Evolutionary conservation across 2,797 vertebrate genomes (phyloP), one percentile per base, ranked within the genome.

Genomic region (Salarias fasciatus): DNA sequence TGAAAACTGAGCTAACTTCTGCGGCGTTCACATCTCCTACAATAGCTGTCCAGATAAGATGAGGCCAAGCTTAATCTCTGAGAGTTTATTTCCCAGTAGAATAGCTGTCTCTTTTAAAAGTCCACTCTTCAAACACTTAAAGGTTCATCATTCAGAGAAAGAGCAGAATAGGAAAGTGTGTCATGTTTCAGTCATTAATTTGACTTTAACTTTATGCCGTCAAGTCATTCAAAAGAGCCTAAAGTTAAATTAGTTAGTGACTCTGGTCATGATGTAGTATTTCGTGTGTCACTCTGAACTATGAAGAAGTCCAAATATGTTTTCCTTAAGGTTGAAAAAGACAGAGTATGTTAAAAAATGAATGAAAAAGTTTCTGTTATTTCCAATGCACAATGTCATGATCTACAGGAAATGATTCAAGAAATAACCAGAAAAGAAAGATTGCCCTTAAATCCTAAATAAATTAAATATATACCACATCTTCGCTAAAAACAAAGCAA

Each of bases 1-100:
- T 5, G 64, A 65, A 69, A 47, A 66, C 18, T 31, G 15, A 60
- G 69, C 48, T 57, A 71, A 41, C 64, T 46, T 69, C 51, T 58
- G 15, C 12, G 48, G 37, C 12, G 53, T 46, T 63, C 69, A 62
- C 3, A 1, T 70, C 42, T 64, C 3, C 2, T 36, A 51, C 55
- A 56, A 30, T 67, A 33, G 49, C 47, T 61, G 62, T 67, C 46
- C 72, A 79, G 63, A 83, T 85, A 74, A 73, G 52, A 79, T 11
- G 36, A 68, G 56, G 40, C 50, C 53, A 15, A 2, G 58, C 46
- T 54, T 75, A 64, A 73, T 77, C 63, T 75, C 47, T 54, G 48
- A 60, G 55, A 63, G 57, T 71, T 61, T 36, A 65, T 69, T 63
- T 51, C 42, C 50, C 55, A 12, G 38, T 47, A 40, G 57, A 56